These are phyloP conservation scores for Drosophila kikkawai DNA, from an alignment of 1,140 invertebrate genomes.

Conservation along the genomic window DNA sequence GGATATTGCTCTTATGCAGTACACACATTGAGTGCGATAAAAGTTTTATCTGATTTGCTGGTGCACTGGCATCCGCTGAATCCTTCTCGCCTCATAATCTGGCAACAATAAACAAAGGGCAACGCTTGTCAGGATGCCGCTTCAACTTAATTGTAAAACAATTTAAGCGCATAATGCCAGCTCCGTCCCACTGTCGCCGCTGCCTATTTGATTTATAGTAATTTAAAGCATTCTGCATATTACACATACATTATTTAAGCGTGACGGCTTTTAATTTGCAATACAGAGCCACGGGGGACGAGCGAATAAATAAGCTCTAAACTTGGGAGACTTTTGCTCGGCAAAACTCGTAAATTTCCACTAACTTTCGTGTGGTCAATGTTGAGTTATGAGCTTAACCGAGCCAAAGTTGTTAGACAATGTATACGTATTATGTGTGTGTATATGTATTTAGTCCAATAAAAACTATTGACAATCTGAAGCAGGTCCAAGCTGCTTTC, in stretches of 20 bases:
- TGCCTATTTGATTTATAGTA: constrained; percentile 63
- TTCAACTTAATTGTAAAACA: constrained; percentile 68
- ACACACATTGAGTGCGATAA: constrained; percentile 42
- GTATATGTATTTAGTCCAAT: constrained; percentile 17
- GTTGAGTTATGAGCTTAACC: constrained; percentile 68
- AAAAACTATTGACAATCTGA: constrained; percentile 43
- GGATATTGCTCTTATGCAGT: neutral
- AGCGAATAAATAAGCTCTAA: constrained; percentile 40
- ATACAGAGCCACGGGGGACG: constrained; percentile 38
- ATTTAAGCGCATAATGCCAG: constrained; percentile 70
- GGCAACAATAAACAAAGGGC: constrained; percentile 73
- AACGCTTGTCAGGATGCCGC: constrained; percentile 24
- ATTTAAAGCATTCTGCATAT: constrained; percentile 68
- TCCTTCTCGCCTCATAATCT: constrained; percentile 67
- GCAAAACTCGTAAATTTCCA: constrained; percentile 54
- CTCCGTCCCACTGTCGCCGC: constrained; percentile 39
- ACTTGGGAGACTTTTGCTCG: constrained; percentile 36
- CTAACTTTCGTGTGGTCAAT: constrained; percentile 33
- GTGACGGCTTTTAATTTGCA: constrained; percentile 65
- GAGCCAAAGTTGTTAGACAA: constrained; percentile 34
- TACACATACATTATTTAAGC: constrained; percentile 59
- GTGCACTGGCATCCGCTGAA: constrained; percentile 40
- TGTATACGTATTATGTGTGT: constrained; percentile 23
- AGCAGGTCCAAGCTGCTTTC: constrained; percentile 35
- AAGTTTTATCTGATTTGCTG: constrained; percentile 63